Percentiles rank a stretch among this genome's conserved stretches.
These are phyloP conservation scores for Leuciscus waleckii DNA, from an alignment of 2,797 vertebrate species.

Conservation along the genomic window DNA sequence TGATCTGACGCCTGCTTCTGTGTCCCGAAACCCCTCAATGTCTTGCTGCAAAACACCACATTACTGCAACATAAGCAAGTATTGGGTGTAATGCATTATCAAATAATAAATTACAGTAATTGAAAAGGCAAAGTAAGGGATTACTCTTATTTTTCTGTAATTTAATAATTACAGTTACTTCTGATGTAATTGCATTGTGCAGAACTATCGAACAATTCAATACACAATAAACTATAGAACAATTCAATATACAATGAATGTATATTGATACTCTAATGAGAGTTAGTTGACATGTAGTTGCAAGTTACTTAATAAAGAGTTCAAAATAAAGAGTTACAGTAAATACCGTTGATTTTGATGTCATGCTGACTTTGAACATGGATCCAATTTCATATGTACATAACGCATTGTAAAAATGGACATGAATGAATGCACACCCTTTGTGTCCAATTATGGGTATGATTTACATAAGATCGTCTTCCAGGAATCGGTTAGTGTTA, in stretches of 20 bases:
- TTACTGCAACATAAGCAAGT: constrained; percentile 18
- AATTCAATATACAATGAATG: no score
- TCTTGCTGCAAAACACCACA: constrained; percentile 27
- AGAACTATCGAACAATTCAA: no score
- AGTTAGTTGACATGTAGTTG: neutral
- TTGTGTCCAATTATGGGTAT: neutral
- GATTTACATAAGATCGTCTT: constrained; percentile 23
- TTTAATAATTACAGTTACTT: neutral
- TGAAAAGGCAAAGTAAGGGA: neutral
- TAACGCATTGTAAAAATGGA: neutral
- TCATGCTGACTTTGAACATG: neutral
- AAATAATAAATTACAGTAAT: neutral
- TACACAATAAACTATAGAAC: no score
- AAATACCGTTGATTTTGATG: neutral
- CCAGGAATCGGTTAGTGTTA: constrained; percentile 37
- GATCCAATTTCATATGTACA: neutral
- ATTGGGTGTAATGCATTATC: neutral
- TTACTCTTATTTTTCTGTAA: neutral
- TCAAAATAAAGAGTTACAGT: neutral
- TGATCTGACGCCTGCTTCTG: constrained; percentile 43
- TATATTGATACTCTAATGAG: neutral
- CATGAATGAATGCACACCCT: neutral
- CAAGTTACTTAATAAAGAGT: neutral
- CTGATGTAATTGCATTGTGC: neutral
- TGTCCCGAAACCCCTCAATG: constrained; percentile 9